Evolutionary conservation across 2,797 vertebrate species (phyloP), one percentile per base, ranked within the genome.

Genomic region (Dipus sagitta): DNA sequence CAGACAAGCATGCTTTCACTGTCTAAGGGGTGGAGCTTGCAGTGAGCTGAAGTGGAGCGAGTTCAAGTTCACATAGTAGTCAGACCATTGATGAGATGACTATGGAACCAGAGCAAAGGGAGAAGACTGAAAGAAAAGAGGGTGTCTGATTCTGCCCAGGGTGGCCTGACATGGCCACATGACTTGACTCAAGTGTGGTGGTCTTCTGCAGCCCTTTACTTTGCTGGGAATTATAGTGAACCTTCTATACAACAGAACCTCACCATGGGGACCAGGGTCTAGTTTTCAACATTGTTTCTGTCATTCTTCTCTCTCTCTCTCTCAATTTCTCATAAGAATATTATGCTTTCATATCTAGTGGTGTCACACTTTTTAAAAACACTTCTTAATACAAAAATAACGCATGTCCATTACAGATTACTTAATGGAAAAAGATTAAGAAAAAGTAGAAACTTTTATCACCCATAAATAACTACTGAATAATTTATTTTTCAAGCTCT

Each of bases 401-500:
- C 38, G 38, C 38, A 38, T 68, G 2, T 72, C 70, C 17, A 54
- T 4, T 84, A 32, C 71, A 28, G 34, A 64, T 23, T 64, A 70
- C 60, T 58, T 95, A 34, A 28, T 14, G n/a, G 21, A 62, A 81
- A 84, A 24, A 84, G 64, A 54, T 84, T n/a, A 21, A 62, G 18
- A 71, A 67, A 91, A 34, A 32, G 34, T 80, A 62, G 8, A 47
- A 9, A 47, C 47, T 47, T 47, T 47, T 47, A 47, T 62, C 21
- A 23, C 60, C 15, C 60, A 21, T 62, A 62, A 62, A 17, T 62
- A 62, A 26, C 64, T 32, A 68, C 2, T 7, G 90, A 60, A 81
- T 81, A 54, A n/a, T 74, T 20, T n/a, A 72, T 77, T 85, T 86
- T 92, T 21, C 30, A 71, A 74, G 21, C 64, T 88, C 92, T 92